Evolutionary conservation across 37 sponge, comb jelly and placozoan species (phyloP).

Genomic region (Crambe crambe): DNA sequence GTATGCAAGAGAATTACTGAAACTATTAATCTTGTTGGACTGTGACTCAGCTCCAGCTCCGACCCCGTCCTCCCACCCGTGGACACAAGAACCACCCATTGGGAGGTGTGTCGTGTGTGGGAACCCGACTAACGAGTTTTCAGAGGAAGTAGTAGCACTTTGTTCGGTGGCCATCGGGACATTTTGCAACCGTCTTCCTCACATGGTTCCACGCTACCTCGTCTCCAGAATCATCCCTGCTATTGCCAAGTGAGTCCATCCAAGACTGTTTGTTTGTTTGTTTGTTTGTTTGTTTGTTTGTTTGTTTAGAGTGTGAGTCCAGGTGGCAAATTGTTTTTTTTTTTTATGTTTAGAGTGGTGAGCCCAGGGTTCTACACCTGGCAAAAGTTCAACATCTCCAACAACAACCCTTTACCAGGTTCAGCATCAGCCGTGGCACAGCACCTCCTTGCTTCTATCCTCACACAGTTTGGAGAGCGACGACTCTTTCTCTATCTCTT

Average conservation of each 20-base stretch:
- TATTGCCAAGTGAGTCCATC: slow-evolving; percentile 34
- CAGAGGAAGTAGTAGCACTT: slow-evolving; percentile 53
- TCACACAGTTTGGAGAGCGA: slow-evolving; percentile 65
- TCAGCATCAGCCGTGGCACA: slow-evolving; percentile 56
- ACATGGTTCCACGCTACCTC: slow-evolving; percentile 38
- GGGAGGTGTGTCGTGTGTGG: slow-evolving; percentile 47
- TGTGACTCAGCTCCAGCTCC: background rate
- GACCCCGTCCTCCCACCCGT: background rate
- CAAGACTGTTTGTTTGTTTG: too few species aligned
- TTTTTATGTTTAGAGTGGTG: slow-evolving; percentile 29
- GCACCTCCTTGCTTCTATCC: slow-evolving; percentile 45
- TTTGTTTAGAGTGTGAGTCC: too few species aligned
- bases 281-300: too few species aligned
- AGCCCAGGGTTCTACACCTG: slow-evolving; percentile 50
- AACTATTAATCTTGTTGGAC: too few species aligned
- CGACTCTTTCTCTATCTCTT: slow-evolving; percentile 70
- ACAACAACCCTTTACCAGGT: slow-evolving; percentile 31
- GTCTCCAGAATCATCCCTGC: slow-evolving; percentile 42
- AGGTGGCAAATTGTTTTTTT: too few species aligned
- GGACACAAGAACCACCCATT: too few species aligned
- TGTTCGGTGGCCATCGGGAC: slow-evolving; percentile 52
- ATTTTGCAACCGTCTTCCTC: slow-evolving; percentile 39
- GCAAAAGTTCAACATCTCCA: slow-evolving; percentile 19
- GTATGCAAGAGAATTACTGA: too few species aligned
- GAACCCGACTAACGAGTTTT: slow-evolving; percentile 10